A percentile compares a stretch with the other conserved stretches of the same genome.
Conservation (phyloP, 2,888 invertebrate species). For the Odontocerum albicorne region DNA sequence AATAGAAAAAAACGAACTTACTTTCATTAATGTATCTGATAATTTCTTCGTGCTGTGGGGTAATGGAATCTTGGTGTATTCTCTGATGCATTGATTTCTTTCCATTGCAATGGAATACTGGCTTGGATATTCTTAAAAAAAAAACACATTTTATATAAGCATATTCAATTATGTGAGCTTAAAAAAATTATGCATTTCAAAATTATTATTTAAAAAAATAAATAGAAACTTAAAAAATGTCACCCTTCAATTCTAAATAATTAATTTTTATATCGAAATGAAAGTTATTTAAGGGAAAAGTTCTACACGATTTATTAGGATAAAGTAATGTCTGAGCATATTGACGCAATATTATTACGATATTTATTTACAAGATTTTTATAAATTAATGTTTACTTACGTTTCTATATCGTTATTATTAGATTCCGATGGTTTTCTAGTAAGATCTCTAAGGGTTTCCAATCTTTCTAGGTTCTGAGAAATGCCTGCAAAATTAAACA, state of each 20-base stretch:
- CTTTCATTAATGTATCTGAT: constrained; percentile 85
- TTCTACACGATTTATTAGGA: too few relatives aligned
- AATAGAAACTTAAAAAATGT: too few relatives aligned
- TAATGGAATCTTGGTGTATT: constrained; percentile 61
- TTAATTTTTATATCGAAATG: too few relatives aligned
- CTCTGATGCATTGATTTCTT: constrained; percentile 62
- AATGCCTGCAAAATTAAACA: constrained; percentile 67
- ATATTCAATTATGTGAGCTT: too few relatives aligned
- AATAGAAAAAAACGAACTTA: constrained; percentile 52
- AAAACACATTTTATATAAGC: neutral
- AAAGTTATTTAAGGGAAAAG: too few relatives aligned
- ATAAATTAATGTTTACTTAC: constrained; percentile 11
- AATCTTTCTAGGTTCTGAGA: constrained; percentile 80
- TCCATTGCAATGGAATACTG: constrained; percentile 75
- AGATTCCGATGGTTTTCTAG: constrained; percentile 67
- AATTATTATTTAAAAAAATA: too few relatives aligned
- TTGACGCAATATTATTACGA: neutral
- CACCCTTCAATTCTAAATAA: too few relatives aligned
- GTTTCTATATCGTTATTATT: constrained; percentile 51
- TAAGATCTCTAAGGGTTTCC: constrained; percentile 71
- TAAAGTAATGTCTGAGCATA: neutral
- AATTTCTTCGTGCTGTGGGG: constrained; percentile 84
- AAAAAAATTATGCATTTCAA: too few relatives aligned
- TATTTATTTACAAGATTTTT: neutral
- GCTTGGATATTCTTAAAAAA: constrained; percentile 71